phyloP scores from a whole-genome alignment of 30 jellyfish, hydroid and myxozoan genomes.

The Aurelia coerulea region DNA sequence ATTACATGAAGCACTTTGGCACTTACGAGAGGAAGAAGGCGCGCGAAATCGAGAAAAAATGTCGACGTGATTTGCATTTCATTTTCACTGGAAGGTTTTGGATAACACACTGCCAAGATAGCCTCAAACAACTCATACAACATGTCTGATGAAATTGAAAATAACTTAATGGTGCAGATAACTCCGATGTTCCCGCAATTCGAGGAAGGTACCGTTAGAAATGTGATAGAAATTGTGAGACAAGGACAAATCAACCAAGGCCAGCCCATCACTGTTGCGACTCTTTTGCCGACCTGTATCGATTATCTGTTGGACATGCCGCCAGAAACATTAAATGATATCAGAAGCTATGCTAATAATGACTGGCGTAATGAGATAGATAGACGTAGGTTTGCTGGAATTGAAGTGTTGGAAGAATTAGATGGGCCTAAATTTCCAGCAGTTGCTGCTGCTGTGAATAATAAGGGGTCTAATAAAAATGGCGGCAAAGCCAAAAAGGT shows the following conservation, averaged over 20 bases:
- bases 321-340: slow-evolving; percentile 1
- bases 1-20: slow-evolving; percentile 1
- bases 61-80: too few relatives aligned
- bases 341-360: not conserved
- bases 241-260: not conserved
- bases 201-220: not conserved
- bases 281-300: slow-evolving; percentile 37
- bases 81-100: too few relatives aligned
- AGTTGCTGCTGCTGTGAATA: too few relatives aligned
- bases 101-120: too few relatives aligned
- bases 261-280: not conserved
- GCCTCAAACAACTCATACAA: not conserved
- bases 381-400: not conserved
- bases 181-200: slow-evolving; percentile 58
- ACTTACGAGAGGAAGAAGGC: not conserved
- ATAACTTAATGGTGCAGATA: slow-evolving; percentile 1
- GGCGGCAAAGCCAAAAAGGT: too few relatives aligned
- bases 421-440: too few relatives aligned
- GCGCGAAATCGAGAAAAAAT: too few relatives aligned
- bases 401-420: not conserved
- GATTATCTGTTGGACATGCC: slow-evolving; percentile 38
- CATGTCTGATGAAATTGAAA: slow-evolving; percentile 46
- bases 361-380: not conserved
- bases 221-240: slow-evolving; percentile 3
- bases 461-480: too few relatives aligned